Evolutionary conservation across 2,888 invertebrate genomes (phyloP).

Genomic region (Odontothrips loti): DNA sequence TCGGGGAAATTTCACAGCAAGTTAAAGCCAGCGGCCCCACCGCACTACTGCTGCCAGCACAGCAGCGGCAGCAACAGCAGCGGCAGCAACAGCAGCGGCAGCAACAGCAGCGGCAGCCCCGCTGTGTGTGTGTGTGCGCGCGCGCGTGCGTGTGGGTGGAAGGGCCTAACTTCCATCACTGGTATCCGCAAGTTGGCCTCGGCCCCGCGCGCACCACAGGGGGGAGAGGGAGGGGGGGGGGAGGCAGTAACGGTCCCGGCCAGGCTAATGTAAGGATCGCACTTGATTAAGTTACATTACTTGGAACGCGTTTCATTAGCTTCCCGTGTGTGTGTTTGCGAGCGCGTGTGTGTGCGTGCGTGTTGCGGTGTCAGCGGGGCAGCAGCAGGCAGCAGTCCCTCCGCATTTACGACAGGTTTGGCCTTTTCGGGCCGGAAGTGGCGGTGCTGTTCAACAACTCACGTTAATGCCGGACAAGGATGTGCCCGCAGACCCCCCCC

Average conservation of each 20-base stretch:
- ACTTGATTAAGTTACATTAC: conserved; percentile 23
- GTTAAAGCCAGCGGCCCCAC: neutral
- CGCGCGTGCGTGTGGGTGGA: neutral
- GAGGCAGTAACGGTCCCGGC: neutral
- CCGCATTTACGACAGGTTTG: too few relatives aligned
- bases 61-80: neutral
- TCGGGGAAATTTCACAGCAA: conserved; percentile 17
- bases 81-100: neutral
- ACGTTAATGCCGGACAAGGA: too few relatives aligned
- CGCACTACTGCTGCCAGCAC: too few relatives aligned
- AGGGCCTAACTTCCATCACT: conserved; percentile 18
- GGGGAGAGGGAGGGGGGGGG: neutral
- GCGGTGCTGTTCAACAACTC: too few relatives aligned
- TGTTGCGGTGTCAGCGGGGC: neutral
- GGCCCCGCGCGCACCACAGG: neutral
- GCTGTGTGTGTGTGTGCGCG: neutral
- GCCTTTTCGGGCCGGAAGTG: too few relatives aligned
- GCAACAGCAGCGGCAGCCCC: too few relatives aligned
- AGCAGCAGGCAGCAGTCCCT: too few relatives aligned
- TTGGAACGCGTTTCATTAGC: conserved; percentile 25
- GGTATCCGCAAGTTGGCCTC: conserved; percentile 7
- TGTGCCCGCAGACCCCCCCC: too few relatives aligned
- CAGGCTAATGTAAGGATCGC: conserved; percentile 21
- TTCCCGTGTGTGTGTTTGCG: neutral
- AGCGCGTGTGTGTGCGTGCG: neutral